These are phyloP conservation scores for Martes martes DNA, from an alignment of 2,113 vertebrate species.

Conservation along the genomic window DNA sequence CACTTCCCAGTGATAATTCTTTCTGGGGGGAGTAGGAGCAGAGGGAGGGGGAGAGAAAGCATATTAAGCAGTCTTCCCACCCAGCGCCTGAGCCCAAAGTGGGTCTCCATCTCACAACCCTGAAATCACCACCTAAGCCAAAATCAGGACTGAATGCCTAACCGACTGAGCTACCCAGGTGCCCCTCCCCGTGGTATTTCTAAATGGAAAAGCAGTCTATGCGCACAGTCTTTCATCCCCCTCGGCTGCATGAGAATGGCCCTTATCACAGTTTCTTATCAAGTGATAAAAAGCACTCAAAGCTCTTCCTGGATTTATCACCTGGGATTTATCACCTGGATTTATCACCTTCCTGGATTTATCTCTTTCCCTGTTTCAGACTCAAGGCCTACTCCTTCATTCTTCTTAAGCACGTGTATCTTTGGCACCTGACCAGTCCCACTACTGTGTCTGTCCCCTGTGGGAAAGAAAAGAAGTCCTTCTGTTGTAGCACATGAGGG, in stretches of 20 bases:
- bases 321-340: too few species aligned
- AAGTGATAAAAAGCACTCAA: neutral
- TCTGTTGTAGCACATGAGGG: neutral
- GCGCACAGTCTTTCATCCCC: neutral
- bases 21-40: neutral
- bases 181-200: neutral
- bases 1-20: neutral
- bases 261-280: neutral
- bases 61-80: neutral
- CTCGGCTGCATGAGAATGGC: neutral
- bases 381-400: neutral
- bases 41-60: neutral
- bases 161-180: neutral
- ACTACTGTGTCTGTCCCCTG: neutral
- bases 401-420: neutral
- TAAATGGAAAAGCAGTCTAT: neutral
- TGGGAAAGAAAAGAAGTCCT: neutral
- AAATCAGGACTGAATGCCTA: neutral
- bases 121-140: neutral
- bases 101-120: neutral
- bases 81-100: neutral
- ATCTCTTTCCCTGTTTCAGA: neutral
- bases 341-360: neutral
- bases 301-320: neutral
- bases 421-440: neutral